Conservation (phyloP, 2,888 invertebrate species). For the Altica lythri region DNA sequence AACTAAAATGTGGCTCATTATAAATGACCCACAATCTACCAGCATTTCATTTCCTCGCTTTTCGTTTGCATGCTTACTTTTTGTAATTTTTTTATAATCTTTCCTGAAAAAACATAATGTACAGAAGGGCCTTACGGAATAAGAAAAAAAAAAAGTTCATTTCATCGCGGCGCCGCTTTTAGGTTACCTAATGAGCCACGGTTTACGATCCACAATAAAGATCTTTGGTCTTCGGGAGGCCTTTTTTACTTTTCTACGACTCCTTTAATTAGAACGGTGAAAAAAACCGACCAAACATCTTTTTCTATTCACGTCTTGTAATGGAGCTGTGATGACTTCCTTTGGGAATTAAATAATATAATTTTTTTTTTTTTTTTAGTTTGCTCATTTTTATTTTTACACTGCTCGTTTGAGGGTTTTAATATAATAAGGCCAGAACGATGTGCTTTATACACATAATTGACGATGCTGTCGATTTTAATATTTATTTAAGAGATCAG, state of each 20-base stretch:
- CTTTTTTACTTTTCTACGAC: constrained; percentile 18
- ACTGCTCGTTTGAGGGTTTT: no score
- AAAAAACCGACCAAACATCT: neutral
- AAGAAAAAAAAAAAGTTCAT: constrained; percentile 18
- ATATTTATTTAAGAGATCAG: no score
- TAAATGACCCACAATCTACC: neutral
- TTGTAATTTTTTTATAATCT: constrained; percentile 8
- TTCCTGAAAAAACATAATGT: constrained; percentile 12
- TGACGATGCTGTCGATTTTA: no score
- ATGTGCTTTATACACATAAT: no score
- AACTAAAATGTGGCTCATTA: neutral
- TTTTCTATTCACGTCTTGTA: neutral
- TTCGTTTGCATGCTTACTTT: neutral
- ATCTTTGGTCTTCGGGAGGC: constrained; percentile 6
- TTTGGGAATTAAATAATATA: no score
- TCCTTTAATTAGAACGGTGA: constrained; percentile 9
- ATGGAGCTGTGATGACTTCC: neutral
- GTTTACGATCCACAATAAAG: constrained; percentile 25
- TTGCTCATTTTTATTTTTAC: no score
- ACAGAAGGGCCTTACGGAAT: constrained; percentile 12
- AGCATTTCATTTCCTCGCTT: constrained; percentile 10
- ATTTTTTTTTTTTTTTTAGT: no score
- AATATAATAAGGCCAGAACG: no score
- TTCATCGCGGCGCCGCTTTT: constrained; percentile 21
- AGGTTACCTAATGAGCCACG: constrained; percentile 27